Evolutionary conservation across 35 echinoderm and acorn worm genomes (phyloP).

Genomic region (Nesometra sesokonis): DNA sequence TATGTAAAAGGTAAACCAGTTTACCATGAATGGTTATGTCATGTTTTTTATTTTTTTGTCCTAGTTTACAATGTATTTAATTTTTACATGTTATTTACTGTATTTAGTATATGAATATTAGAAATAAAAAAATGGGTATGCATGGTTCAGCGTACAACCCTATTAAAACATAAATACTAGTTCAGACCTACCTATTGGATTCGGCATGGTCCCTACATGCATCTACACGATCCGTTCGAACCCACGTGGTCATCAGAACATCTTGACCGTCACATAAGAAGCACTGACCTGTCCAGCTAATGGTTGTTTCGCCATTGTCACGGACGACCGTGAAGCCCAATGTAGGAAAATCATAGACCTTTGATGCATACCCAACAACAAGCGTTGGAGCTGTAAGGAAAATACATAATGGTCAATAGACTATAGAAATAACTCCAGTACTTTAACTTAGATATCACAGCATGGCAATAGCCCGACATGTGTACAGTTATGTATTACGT

Average conservation of each 20-base stretch:
- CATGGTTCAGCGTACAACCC: neutral
- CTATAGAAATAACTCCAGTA: too few species aligned
- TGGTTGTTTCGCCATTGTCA: conserved; percentile 71
- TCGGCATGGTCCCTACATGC: conserved; percentile 40
- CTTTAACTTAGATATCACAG: too few species aligned
- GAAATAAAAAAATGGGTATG: neutral
- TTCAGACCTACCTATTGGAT: conserved; percentile 54
- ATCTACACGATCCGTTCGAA: conserved; percentile 47
- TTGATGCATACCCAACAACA: conserved; percentile 73
- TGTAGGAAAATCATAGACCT: conserved; percentile 40
- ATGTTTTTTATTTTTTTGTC: too few species aligned
- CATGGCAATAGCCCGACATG: too few species aligned
- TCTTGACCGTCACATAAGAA: conserved; percentile 67
- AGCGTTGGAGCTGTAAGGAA: conserved; percentile 44
- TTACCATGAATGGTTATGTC: too few species aligned
- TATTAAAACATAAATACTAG: neutral
- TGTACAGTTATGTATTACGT: neutral
- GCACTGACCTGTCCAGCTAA: conserved; percentile 96
- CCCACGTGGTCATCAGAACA: conserved; percentile 77
- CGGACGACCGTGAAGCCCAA: conserved; percentile 82
- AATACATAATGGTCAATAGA: too few species aligned
- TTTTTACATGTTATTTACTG: too few species aligned
- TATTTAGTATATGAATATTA: neutral
- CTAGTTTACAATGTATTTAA: too few species aligned
- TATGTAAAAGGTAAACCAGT: too few species aligned